A percentile compares a stretch with the other conserved stretches of the same genome.
Conservation (phyloP, 1,140 invertebrate genomes). For the Andricus grossulariae region DNA sequence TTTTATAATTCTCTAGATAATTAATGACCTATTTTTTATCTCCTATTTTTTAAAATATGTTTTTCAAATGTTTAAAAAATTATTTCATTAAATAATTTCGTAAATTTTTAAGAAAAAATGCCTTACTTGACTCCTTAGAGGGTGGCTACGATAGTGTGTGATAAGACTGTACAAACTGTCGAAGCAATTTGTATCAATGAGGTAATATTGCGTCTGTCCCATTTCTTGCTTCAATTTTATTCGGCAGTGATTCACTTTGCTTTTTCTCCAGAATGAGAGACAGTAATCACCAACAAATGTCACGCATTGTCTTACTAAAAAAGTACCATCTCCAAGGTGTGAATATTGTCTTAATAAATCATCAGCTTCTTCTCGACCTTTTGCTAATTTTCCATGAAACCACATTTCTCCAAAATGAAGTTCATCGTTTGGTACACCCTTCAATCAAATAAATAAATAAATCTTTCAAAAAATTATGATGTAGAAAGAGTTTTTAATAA, state of each 20-base stretch:
- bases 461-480: too few relatives aligned
- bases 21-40: too few relatives aligned
- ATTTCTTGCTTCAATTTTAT: constrained; percentile 93
- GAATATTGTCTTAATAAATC: constrained; percentile 87
- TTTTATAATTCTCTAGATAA: too few relatives aligned
- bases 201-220: constrained; percentile 92
- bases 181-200: constrained; percentile 92
- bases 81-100: background rate
- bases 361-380: constrained; percentile 86
- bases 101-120: background rate
- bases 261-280: constrained; percentile 94
- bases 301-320: constrained; percentile 95
- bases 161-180: constrained; percentile 96
- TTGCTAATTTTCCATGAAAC: constrained; percentile 93
- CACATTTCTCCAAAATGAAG: constrained; percentile 96
- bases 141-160: constrained; percentile 91
- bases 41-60: too few relatives aligned
- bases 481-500: too few relatives aligned
- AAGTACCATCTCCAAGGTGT: constrained; percentile 94
- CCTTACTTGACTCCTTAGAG: constrained; percentile 86
- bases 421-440: constrained; percentile 81
- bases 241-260: constrained; percentile 93
- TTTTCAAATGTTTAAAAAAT: too few relatives aligned
- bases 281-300: constrained; percentile 98
- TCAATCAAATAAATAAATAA: constrained; percentile 40